Evolutionary conservation across 2,113 vertebrate species (phyloP), one percentile per base, ranked within the genome.

Genomic region (Gorsachius goisagi): DNA sequence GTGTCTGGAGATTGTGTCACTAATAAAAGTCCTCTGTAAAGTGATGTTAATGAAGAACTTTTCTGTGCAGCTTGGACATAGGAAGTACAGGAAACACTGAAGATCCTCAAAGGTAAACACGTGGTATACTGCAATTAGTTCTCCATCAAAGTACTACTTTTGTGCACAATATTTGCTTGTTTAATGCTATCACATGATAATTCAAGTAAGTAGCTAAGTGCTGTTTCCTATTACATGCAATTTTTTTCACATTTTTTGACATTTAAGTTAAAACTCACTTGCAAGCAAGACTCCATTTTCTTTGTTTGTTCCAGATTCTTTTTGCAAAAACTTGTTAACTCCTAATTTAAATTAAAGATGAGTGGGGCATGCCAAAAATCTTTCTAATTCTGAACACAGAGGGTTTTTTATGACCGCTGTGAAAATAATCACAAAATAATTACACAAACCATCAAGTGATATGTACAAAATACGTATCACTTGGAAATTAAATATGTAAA

Each of bases 91-190:
- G 87, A 93, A 96, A 80, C 79, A 72, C 62, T 72, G 79, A 62
- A 85, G 82, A 93, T 75, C 52, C 79, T 88, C 75, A 64, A 82
- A 94, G 75, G 47, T 93, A 89, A 93, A 88, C 82, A 95, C 5
- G 11, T 90, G 80, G 78, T 83, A 68, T 15, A 50, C 20, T 67
- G 63, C 59, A 80, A 87, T 62, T 60, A 94, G 41, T 76, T 37
- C 56, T 84, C 41, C 77, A 71, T 66, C 52, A 35, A 95, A 89
- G 32, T 16, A 90, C 26, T 67, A 53, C 26, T 44, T 77, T 86
- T 95, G 39, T 86, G 33, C 52, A 77, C 53, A 75, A 4, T 45
- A 80, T 81, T 82, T 91, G 47, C 66, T 73, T 64, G 11, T 58
- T 91, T 62, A 89, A 67, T 73, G 71, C 13, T 92, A 89, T 91